Percentiles rank a stretch among this genome's conserved stretches.
Conservation (phyloP, 1,140 invertebrate genomes). For the Drosophila murphyi region DNA sequence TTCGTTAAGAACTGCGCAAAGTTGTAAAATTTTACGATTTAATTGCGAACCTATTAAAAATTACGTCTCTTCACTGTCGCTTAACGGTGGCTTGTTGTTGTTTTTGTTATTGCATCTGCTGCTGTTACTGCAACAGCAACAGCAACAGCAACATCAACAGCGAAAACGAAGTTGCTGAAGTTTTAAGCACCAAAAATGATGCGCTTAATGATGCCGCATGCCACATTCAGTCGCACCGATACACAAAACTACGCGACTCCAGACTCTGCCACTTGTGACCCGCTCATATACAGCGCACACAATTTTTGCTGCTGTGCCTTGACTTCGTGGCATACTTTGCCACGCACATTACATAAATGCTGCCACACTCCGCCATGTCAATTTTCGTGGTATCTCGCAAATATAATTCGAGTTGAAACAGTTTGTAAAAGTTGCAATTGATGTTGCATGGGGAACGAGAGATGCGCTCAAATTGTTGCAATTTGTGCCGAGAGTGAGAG, state of each 20-base stretch:
- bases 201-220: slow-evolving; percentile 74
- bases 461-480: slow-evolving; percentile 34
- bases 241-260: slow-evolving; percentile 70
- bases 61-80: slow-evolving; percentile 73
- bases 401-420: slow-evolving; percentile 75
- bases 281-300: slow-evolving; percentile 62
- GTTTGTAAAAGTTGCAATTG: slow-evolving; percentile 76
- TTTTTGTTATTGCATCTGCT: slow-evolving; percentile 10
- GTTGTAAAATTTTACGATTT: slow-evolving; percentile 84
- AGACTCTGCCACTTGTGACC: slow-evolving; percentile 1
- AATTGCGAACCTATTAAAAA: slow-evolving; percentile 83
- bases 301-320: slow-evolving; percentile 65
- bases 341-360: slow-evolving; percentile 68
- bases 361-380: slow-evolving; percentile 21
- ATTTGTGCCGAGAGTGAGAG: slow-evolving; percentile 15
- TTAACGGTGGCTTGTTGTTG: slow-evolving; percentile 23
- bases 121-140: slow-evolving; percentile 24
- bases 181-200: slow-evolving; percentile 79
- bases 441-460: slow-evolving; percentile 35
- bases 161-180: slow-evolving; percentile 54
- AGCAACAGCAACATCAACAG: slow-evolving; percentile 27
- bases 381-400: slow-evolving; percentile 68
- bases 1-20: slow-evolving; percentile 82
- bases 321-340: slow-evolving; percentile 79
- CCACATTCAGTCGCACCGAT: slow-evolving; percentile 45